Base-by-base conservation (phyloP, 2,113 vertebrate genomes). In the Neotoma lepida region DNA sequence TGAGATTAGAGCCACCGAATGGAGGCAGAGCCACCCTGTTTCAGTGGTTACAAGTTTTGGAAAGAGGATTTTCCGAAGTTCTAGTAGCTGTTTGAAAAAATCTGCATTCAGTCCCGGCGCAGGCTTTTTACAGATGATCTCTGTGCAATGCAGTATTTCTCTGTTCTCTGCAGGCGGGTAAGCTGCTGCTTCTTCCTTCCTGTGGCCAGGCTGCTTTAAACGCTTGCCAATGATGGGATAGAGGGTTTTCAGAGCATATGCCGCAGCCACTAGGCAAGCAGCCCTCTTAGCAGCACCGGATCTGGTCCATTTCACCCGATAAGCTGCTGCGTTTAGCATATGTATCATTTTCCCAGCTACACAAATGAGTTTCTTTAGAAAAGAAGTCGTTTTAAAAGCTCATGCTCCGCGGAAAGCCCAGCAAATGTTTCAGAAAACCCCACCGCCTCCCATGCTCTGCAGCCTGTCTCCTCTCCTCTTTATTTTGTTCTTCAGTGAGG, bases 1-100 rank as follows among this genome's bases (percentile, higher is more conserved):
- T 35, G 99, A 99, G 68, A 99, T 96, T n/a, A 99, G 97, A n/a
- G 99, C 99, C 63, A 99, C 95, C 0, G 99, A 99, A 97, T 99
- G 99, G 66, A 99, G 97, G 73, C 98, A 99, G 0, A 99, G 99
- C 98, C 99, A 98, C 20, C 97, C 99, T 4, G 99, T 98, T 96
- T 99, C 99, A 63, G 97, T 97, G 73, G 98, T 99, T 78, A 99
- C 96, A 9, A 99, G 98, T 97, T 97, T 98, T 0, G 99, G 99
- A 92, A 99, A 99, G 14, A 99, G 99, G 93, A 99, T 99, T 94
- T 97, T 98, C 61, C 98, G 98, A 20, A 99, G 99, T 90, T 98
- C 98, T 46, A 99, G 96, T 33, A 99, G 99, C 98, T 99, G 99
- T 97, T 94, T 98, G 95, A 99, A 98, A 87, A 99, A 99, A 61